A percentile compares a stretch with the other conserved stretches of the same genome.
phyloP scores from a whole-genome alignment of 2,113 vertebrate species.

The Rhegmatorhina hoffmannsi region DNA sequence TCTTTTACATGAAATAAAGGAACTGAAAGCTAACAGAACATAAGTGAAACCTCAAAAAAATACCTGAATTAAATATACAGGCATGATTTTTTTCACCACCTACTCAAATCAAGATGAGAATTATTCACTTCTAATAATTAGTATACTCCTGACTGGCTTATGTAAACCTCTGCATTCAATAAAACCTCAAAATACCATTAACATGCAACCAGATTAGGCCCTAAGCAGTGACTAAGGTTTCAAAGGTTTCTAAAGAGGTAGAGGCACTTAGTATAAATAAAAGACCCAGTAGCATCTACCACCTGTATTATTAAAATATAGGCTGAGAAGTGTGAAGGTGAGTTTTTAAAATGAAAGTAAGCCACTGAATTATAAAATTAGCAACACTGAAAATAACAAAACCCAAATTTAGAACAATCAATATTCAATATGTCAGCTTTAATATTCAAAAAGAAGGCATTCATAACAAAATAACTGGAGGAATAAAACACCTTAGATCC shows the following conservation, averaged over 20 bases:
- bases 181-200: not conserved
- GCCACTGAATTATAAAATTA: not conserved
- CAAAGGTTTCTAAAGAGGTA: not conserved
- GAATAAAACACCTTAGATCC: fast-evolving
- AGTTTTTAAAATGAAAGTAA: not conserved
- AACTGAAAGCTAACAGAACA: not conserved
- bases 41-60: not conserved
- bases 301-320: not conserved
- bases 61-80: not conserved
- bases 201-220: not conserved
- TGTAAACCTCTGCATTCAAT: not conserved
- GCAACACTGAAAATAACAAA: not conserved
- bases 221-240: not conserved
- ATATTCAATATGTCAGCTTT: not conserved
- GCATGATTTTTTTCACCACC: not conserved
- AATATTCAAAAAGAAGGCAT: not conserved
- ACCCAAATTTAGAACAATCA: not conserved
- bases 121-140: not conserved
- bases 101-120: not conserved
- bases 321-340: not conserved
- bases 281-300: not conserved
- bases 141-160: not conserved
- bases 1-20: not conserved
- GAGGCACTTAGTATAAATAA: not conserved
- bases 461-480: not conserved